Base-by-base conservation (phyloP, 2,888 invertebrate genomes). In the Lepetodrilus schrolli region DNA sequence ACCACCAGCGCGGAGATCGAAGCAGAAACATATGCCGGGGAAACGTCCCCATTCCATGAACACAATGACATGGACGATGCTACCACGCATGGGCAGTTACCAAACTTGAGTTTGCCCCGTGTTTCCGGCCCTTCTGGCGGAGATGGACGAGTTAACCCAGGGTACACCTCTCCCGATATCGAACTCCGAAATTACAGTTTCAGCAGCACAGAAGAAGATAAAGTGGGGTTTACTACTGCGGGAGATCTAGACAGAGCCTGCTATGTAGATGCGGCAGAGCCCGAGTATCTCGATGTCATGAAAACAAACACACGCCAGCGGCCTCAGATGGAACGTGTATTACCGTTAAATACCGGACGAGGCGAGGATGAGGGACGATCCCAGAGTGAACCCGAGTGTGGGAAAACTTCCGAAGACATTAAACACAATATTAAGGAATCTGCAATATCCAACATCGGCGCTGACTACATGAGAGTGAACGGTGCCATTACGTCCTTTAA, bases 401-500 rank as follows among this genome's bases (percentile, higher is more conserved):
- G 70, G 70, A 75, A 71, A 48, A 48, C 69, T 74, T 74, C 49
- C 78, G 70, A 51, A 38, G 49, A 72, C 65, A 34, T 51, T 48
- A 36, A 68, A 47, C 68, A 74, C 26, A 78, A 74, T 51, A 74
- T 74, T 43, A 82, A 78, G 58, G 81, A 82, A 49, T 80, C 80
- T 48, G 78, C 82, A 81, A 95, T 98, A 80, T 97, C 97, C 66
- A 96, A 96, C 89, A 98, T 98, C 87, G 98, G 97, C 23, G 96
- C 96, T 69, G 98, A 98, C 92, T 97, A 97, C 74, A 93, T 98
- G 85, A 93, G 97, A 88, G 96, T 98, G 92, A 98, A 97, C 92
- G 98, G 98, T 80, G 97, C 97, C 87, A 96, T 98, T 93, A 93
- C 96, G 85, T 96, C 96, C 90, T 97, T 98, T 92, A 96, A 96